phyloP scores from a whole-genome alignment of 2,888 invertebrate genomes.

The Limnephilus lunatus region DNA sequence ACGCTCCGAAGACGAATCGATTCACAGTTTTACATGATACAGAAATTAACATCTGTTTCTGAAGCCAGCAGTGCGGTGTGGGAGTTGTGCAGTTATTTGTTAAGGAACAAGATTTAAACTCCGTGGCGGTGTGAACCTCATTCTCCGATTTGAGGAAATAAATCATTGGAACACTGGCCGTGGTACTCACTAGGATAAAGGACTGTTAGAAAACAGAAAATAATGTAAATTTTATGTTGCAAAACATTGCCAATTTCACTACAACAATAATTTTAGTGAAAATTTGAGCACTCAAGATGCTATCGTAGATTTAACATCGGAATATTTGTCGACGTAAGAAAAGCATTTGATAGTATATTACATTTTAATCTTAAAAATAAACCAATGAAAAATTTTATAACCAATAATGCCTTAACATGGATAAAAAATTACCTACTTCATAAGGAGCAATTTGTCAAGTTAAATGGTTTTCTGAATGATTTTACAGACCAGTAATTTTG shows the following conservation, averaged over 20 bases:
- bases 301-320: too few species aligned
- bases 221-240: not conserved
- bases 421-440: too few species aligned
- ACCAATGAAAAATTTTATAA: too few species aligned
- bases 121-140: not conserved
- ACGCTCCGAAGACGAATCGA: not conserved
- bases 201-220: not conserved
- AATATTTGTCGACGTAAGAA: too few species aligned
- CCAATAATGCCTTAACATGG: too few species aligned
- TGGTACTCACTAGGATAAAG: not conserved
- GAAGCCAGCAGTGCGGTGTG: not conserved
- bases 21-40: slow-evolving; percentile 10
- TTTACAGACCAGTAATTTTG: too few species aligned
- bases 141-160: not conserved
- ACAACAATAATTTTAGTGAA: not conserved
- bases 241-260: not conserved
- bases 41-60: slow-evolving; percentile 35
- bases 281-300: too few species aligned
- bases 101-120: slow-evolving; percentile 15
- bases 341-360: too few species aligned
- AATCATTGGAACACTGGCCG: not conserved
- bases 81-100: slow-evolving; percentile 33
- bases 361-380: too few species aligned
- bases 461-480: too few species aligned
- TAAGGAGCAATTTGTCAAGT: too few species aligned